Evolutionary conservation across 1,140 invertebrate genomes (phyloP), one percentile per base, ranked within the genome.

Genomic region (Gryllus bimaculatus): DNA sequence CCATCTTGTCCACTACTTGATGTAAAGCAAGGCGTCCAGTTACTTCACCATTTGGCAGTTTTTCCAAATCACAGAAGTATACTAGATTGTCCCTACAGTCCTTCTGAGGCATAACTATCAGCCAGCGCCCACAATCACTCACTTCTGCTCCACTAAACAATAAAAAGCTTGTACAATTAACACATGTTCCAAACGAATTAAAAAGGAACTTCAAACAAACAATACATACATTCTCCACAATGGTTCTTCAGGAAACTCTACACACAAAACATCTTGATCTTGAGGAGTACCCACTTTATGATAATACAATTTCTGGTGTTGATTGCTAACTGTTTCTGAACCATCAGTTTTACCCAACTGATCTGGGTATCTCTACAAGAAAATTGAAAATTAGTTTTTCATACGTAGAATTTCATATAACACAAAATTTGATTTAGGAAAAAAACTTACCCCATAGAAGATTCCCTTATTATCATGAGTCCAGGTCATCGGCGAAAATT

Each of bases 281-380:
- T 98, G 97, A 20, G 91, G 87, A 26, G 96, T 98, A 80, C 94
- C 93, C 49, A 99, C 83, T 78, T 88, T 86, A 87, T 99, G 98
- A 87, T 97, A 99, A 85, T 92, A 98, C 8, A 99, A 86, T 84
- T 98, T 98, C 84, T 99, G 97, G 87, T 97, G 91, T 84, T 93
- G 88, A 85, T 94, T 96, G 80, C 91, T 89, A 76, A 92, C 91
- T 0, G 95, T 98, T 86, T 98, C 96, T 0, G 95, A 95, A 2
- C 97, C 97, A 88, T 98, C 96, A 47, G 92, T 88, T 84, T 90
- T 92, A 75, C 93, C 94, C 80, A 91, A 88, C 84, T 95, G 92
- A 66, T 95, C 91, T 20, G 95, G 93, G 87, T 93, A 95, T 47
- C 88, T 87, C 88, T 91, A 81, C 39, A 83, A 83, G 77, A n/a